phyloP scores from a whole-genome alignment of 30 jellyfish, hydroid and myxozoan species.

The Morbakka virulenta region DNA sequence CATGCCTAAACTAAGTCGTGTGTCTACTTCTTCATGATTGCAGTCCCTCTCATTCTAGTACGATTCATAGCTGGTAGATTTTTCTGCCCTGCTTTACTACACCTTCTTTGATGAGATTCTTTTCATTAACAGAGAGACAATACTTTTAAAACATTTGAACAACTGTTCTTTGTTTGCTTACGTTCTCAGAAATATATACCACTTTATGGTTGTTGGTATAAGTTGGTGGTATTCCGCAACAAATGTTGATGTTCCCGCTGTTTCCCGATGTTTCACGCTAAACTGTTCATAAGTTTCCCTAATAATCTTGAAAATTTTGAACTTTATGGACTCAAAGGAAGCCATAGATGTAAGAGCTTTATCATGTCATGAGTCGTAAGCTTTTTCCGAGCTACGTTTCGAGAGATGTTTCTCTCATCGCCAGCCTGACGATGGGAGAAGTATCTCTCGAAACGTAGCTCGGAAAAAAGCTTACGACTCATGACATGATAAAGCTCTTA shows the following conservation, averaged over 20 bases:
- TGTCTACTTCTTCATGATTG: constrained; percentile 5
- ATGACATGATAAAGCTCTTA: no score
- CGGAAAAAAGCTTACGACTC: no score
- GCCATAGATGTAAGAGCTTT: no score
- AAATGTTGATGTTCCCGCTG: not conserved
- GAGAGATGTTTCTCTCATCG: no score
- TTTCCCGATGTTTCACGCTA: not conserved
- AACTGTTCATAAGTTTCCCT: no score
- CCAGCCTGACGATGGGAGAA: no score
- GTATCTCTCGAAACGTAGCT: no score
- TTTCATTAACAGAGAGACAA: not conserved
- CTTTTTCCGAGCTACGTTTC: no score
- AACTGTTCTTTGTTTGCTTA: constrained; percentile 1
- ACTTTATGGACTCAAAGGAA: no score
- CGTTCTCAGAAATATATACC: not conserved
- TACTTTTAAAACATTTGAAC: not conserved
- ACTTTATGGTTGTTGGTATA: not conserved
- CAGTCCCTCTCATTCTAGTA: not conserved
- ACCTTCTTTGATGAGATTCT: not conserved
- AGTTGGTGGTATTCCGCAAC: not conserved
- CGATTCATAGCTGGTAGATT: not conserved
- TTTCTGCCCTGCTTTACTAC: not conserved
- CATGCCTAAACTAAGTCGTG: constrained; percentile 8
- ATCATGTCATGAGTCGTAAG: no score
- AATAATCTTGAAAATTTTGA: no score